Base-by-base conservation (phyloP, 2,113 vertebrate genomes). In the Salminus brasiliensis region DNA sequence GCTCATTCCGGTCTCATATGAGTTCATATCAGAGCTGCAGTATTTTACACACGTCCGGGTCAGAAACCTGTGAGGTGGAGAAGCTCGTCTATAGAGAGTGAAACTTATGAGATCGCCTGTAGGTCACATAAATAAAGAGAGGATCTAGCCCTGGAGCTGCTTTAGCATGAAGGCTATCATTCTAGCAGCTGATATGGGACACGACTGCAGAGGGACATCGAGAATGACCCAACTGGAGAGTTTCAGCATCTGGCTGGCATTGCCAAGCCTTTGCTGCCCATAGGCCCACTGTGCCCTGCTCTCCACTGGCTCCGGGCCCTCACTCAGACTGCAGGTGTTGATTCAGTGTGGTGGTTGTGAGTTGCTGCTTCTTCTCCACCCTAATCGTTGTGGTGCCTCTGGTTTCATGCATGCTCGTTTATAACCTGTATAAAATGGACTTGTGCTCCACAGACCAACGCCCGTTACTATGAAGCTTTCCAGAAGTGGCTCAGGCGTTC, bases 181-280 rank as follows among this genome's bases (percentile, higher is more conserved):
- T 63, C 87, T 95, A 39, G 94, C 93, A n/a, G 94, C 93, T 23
- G 94, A 0, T 95, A 95, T 81, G 94, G 94, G 0, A 95, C 94
- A 67, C 86, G 94, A 84, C 87, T 95, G 13, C 92, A 92, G 84
- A 73, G 85, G 76, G 94, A 95, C 10, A 84, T 94, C 7, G 57
- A 77, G 21, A 85, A 81, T 3, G 92, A 93, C 60, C 30, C 34
- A 8, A 91, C 88, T 80, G 91, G 91, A 32, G 82, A 39, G 52
- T 92, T 91, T 78, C 67, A 59, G 36, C 86, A 92, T 81, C 90
- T 95, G 55, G 43, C 41, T 0, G 92, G 90, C 0, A 49, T 74
- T 0, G 88, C 94, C 3, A 95, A 95, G 78, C 91, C 94, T 10
- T 86, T 95, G 69, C 89, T 95, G 49, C 93, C 92, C 2, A 90